A percentile compares a stretch with the other conserved stretches of the same genome.
Conservation (phyloP, 1,140 invertebrate species). For the Amyelois transitella region DNA sequence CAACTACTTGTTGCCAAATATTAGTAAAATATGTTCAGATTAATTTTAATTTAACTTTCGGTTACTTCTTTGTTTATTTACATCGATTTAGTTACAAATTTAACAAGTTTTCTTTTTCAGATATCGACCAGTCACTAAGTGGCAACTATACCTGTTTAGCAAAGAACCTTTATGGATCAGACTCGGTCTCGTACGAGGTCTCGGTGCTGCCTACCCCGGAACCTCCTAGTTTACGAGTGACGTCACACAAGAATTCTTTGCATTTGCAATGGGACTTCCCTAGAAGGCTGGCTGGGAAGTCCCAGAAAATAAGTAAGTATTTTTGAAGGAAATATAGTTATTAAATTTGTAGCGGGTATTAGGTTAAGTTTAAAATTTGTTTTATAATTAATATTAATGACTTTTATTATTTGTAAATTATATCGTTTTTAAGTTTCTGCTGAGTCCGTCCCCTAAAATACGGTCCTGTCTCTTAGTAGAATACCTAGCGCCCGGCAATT, state of each 20-base stretch:
- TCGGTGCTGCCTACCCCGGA: constrained; percentile 84
- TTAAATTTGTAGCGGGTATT: too few species aligned
- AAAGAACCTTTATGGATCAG: constrained; percentile 87
- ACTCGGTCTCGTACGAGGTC: constrained; percentile 86
- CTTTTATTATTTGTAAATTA: too few species aligned
- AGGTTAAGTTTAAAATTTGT: too few species aligned
- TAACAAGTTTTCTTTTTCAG: constrained; percentile 36
- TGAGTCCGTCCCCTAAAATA: too few species aligned
- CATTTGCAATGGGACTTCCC: constrained; percentile 79
- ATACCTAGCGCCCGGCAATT: too few species aligned
- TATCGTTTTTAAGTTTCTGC: too few species aligned
- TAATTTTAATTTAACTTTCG: neutral
- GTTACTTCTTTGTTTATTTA: neutral
- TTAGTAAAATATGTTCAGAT: neutral
- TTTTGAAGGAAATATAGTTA: too few species aligned
- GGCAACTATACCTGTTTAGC: constrained; percentile 91
- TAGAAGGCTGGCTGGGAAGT: too few species aligned
- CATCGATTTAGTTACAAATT: neutral
- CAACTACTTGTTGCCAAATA: too few species aligned
- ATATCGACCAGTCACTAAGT: constrained; percentile 77
- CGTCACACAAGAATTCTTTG: constrained; percentile 78
- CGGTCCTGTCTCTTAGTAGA: too few species aligned
- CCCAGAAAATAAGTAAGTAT: too few species aligned
- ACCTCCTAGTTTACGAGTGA: constrained; percentile 77
- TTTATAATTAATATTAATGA: too few species aligned